These are phyloP conservation scores for Moxostoma hubbsi DNA, from an alignment of 2,797 vertebrate species.

Conservation along the genomic window DNA sequence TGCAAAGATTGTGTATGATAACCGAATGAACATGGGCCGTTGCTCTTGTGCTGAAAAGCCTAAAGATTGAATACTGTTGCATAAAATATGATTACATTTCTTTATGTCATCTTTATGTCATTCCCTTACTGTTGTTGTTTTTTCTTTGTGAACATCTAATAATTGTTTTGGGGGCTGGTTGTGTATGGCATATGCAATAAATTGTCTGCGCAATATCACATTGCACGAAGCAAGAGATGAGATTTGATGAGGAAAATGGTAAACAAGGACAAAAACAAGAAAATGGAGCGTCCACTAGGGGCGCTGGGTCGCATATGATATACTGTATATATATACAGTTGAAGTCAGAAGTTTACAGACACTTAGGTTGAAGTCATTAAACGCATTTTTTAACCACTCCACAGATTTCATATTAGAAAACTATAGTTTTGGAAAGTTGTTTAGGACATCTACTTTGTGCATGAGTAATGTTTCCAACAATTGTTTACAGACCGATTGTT, in stretches of 20 bases:
- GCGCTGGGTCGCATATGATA: not conserved
- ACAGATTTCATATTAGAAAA: too few relatives aligned
- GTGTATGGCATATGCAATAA: not conserved
- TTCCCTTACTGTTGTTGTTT: not conserved
- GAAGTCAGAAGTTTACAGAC: too few relatives aligned
- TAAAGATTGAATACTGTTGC: not conserved
- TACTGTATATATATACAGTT: not conserved
- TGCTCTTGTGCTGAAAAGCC: not conserved
- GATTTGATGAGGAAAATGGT: conserved; percentile 21
- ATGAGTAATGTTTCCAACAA: too few relatives aligned
- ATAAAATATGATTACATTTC: too few relatives aligned
- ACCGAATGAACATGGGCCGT: too few relatives aligned
- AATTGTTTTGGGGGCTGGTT: too few relatives aligned
- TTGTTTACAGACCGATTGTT: too few relatives aligned
- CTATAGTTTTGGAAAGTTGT: too few relatives aligned
- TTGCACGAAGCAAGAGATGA: not conserved
- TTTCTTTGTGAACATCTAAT: not conserved
- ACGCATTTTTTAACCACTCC: too few relatives aligned
- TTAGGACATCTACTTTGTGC: too few relatives aligned
- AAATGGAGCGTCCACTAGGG: conserved; percentile 14
- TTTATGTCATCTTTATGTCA: not conserved
- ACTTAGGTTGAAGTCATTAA: too few relatives aligned
- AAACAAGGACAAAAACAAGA: conserved; percentile 40
- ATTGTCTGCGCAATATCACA: not conserved
- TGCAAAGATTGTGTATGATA: not conserved